Evolutionary conservation across 2,797 vertebrate species (phyloP), one percentile per base, ranked within the genome.

Genomic region (Diglossa cyanea): DNA sequence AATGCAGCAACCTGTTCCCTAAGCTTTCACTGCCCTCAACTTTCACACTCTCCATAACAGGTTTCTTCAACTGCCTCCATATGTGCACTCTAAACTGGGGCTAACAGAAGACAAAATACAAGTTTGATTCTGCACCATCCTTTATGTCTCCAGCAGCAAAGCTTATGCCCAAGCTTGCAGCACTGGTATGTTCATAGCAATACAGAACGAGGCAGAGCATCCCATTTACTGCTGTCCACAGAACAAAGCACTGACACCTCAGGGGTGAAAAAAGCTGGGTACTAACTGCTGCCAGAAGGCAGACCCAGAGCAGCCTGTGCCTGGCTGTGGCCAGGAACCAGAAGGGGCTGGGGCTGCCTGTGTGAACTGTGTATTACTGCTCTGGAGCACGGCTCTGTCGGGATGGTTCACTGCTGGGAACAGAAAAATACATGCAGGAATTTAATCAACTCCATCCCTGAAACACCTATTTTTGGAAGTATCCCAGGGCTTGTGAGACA

Each of bases 121-220:
- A 65, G 18, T 65, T 35, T n/a, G 24, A 73, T 53, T 66, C 35
- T 63, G 47, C 40, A 70, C n/a, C 78, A n/a, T 5, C 15, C 37
- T 66, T 53, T 30, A 35, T 7, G 35, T 50, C n/a, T 33, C 30
- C n/a, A 51, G 35, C n/a, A 88, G 44, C 47, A 76, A 72, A 68
- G 50, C 17, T 53, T 28, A 62, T 0, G 0, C 7, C 25, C 0
- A 0, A 12, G 39, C 9, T 1, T 76, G 67, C 51, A 79, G 67
- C 55, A 37, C 19, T n/a, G n/a, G 6, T 18, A 19, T 9, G 33
- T n/a, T 26, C 45, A 28, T 1, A 2, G 37, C 42, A 14, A 33
- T 6, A 51, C 6, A 35, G 61, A 79, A 54, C 12, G 16, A 45
- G 23, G 28, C 17, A 80, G 62, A 74, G 50, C 3, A 3, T 33